phyloP scores from a whole-genome alignment of 2,888 invertebrate genomes.

The Andrena flavipes region DNA sequence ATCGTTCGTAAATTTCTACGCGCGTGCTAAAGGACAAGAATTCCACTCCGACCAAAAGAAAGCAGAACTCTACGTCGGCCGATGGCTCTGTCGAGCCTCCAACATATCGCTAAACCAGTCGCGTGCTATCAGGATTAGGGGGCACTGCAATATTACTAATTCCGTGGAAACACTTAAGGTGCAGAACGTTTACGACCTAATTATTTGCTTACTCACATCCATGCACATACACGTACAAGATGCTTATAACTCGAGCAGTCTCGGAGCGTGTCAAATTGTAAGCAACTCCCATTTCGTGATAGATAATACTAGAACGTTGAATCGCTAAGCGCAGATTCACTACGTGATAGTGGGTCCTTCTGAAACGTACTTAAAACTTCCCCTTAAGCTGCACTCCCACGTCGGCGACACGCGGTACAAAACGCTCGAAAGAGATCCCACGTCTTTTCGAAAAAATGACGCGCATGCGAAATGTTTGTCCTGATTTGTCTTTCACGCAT shows the following conservation, averaged over 20 bases:
- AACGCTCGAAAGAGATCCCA: too few relatives aligned
- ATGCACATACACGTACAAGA: background rate
- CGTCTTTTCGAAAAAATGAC: too few relatives aligned
- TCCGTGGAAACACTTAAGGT: background rate
- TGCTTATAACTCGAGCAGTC: conserved; percentile 3
- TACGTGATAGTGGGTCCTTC: background rate
- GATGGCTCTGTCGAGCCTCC: conserved; percentile 23
- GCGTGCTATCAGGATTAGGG: conserved; percentile 4
- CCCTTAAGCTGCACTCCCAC: too few relatives aligned
- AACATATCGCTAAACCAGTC: conserved; percentile 37
- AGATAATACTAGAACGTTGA: background rate
- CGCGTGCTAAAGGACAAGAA: conserved; percentile 1
- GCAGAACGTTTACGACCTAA: conserved; percentile 39
- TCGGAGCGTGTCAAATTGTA: conserved; percentile 11
- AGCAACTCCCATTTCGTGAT: conserved; percentile 4
- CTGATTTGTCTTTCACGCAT: background rate
- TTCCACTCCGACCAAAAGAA: conserved; percentile 27
- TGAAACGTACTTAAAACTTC: background rate
- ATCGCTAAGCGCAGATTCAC: conserved; percentile 2
- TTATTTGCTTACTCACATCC: conserved; percentile 28
- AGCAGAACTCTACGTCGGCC: conserved; percentile 15
- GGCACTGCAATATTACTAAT: background rate
- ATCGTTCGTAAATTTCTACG: conserved; percentile 1
- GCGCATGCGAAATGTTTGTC: background rate
- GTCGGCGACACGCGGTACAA: too few relatives aligned